These are phyloP conservation scores for Nipponacmea schrenckii DNA, from an alignment of 2,888 invertebrate species.

Conservation along the genomic window DNA sequence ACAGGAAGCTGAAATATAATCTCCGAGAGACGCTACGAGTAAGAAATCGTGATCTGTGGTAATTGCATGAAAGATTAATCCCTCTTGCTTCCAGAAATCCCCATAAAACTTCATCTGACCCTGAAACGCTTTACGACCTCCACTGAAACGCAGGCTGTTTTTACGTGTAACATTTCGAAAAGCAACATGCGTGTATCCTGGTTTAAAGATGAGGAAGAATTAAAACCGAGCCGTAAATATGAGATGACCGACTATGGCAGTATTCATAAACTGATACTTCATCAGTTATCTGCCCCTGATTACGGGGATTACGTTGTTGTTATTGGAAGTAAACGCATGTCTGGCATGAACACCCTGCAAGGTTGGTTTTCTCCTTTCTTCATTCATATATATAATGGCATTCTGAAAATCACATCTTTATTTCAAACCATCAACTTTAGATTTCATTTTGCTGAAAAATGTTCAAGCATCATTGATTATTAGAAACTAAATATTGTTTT, in stretches of 20 bases:
- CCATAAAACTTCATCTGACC: slow-evolving; percentile 50
- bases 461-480: too few relatives aligned
- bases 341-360: slow-evolving; percentile 34
- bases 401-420: too few relatives aligned
- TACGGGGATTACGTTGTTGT: slow-evolving; percentile 75
- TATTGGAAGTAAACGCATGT: slow-evolving; percentile 61
- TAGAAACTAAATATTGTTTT: too few relatives aligned
- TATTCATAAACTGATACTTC: slow-evolving; percentile 52
- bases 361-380: slow-evolving; percentile 39
- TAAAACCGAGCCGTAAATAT: slow-evolving; percentile 52
- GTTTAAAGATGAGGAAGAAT: slow-evolving; percentile 60
- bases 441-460: too few relatives aligned
- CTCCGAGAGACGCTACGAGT: too few relatives aligned
- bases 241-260: slow-evolving; percentile 66
- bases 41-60: background rate
- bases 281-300: slow-evolving; percentile 46
- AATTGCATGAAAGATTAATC: slow-evolving; percentile 1
- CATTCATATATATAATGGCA: too few relatives aligned
- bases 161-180: slow-evolving; percentile 58
- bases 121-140: slow-evolving; percentile 45
- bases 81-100: slow-evolving; percentile 50
- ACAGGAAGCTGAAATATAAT: too few relatives aligned
- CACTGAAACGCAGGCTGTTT: slow-evolving; percentile 47
- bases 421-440: too few relatives aligned
- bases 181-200: slow-evolving; percentile 54